Percentiles rank a stretch among this genome's conserved stretches.
Evolutionary conservation across 2,888 invertebrate species (phyloP).

Genomic region (Tipula lateralis): DNA sequence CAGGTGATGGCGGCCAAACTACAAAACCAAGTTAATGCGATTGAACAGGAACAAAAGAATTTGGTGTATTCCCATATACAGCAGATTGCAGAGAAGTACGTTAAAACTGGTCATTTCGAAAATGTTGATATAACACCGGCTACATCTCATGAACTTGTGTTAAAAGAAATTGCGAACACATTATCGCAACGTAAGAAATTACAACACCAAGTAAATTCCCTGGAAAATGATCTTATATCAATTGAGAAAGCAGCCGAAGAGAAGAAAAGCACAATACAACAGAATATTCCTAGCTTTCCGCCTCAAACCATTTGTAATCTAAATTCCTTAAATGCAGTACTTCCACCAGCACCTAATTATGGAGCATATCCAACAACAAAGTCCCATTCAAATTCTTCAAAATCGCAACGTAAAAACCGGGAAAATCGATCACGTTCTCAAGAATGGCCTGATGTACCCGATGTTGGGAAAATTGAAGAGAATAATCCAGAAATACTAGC

Average conservation of each 20-base stretch:
- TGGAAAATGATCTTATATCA: conserved; percentile 72
- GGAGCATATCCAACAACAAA: conserved; percentile 35
- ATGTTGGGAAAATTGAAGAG: conserved; percentile 84
- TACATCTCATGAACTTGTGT: conserved; percentile 72
- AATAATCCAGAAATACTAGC: conserved; percentile 86
- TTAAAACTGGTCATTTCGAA: conserved; percentile 52
- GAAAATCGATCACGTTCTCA: conserved; percentile 77
- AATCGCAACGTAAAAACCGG: conserved; percentile 58
- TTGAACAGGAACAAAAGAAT: conserved; percentile 70
- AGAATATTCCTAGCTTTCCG: conserved; percentile 29
- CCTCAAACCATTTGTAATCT: not conserved
- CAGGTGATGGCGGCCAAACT: conserved; percentile 83
- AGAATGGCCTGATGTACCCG: conserved; percentile 89
- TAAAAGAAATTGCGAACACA: conserved; percentile 82
- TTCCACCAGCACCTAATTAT: not conserved
- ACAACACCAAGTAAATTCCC: conserved; percentile 66
- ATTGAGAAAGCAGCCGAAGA: conserved; percentile 69
- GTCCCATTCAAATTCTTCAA: conserved; percentile 39
- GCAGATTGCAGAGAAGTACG: conserved; percentile 69
- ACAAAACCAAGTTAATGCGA: conserved; percentile 68
- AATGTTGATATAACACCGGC: conserved; percentile 60
- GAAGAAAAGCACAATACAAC: conserved; percentile 50
- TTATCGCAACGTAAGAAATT: conserved; percentile 78
- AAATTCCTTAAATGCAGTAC: not conserved
- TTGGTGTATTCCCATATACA: conserved; percentile 68